A percentile compares a stretch with the other conserved stretches of the same genome.
These are phyloP conservation scores for Channa striata DNA, from an alignment of 2,797 vertebrate species.

Conservation along the genomic window DNA sequence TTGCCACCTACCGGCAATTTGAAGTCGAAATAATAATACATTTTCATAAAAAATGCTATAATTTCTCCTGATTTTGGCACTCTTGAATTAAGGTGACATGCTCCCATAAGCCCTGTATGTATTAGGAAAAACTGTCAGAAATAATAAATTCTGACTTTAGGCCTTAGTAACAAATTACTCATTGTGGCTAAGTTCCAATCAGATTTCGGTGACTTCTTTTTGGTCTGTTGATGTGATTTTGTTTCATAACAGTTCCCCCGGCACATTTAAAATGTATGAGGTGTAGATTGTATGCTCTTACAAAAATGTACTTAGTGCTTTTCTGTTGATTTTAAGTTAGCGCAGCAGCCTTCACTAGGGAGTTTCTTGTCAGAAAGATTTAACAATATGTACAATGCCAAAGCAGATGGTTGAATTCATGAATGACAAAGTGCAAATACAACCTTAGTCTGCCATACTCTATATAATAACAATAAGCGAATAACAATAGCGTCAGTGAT, in stretches of 20 bases:
- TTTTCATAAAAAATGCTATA: neutral
- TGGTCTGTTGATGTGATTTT: conserved; percentile 1
- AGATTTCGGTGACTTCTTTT: neutral
- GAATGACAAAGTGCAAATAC: neutral
- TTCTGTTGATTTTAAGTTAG: too few relatives aligned
- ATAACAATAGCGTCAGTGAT: neutral
- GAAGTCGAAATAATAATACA: neutral
- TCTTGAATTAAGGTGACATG: neutral
- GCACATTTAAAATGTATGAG: neutral
- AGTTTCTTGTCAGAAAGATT: neutral
- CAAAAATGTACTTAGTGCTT: too few relatives aligned
- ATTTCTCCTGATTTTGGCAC: neutral
- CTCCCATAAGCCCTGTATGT: neutral
- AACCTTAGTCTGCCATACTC: too few relatives aligned
- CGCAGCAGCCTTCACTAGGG: too few relatives aligned
- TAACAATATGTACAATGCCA: neutral
- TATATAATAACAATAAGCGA: too few relatives aligned
- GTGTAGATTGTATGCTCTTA: too few relatives aligned
- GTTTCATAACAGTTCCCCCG: neutral
- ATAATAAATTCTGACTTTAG: neutral
- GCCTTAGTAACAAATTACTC: neutral
- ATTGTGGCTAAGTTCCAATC: conserved; percentile 2
- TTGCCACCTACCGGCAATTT: too few relatives aligned
- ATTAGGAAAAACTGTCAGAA: neutral
- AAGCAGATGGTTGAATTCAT: neutral